Conservation (phyloP, 1,140 invertebrate genomes). For the Dolichoris vasculosae region DNA sequence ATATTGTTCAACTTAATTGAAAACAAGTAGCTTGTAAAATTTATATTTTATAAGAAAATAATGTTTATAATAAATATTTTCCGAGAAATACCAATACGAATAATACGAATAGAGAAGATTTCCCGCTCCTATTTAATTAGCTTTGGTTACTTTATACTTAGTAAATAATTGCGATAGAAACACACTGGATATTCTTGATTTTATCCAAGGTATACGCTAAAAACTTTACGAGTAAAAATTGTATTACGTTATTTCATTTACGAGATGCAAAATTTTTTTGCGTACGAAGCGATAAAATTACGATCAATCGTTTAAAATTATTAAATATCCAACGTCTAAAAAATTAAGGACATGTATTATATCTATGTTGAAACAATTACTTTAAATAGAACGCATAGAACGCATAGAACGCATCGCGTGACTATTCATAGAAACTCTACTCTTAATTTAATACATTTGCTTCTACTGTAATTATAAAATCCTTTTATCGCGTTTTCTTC, state of each 20-base stretch:
- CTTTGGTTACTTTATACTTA: background rate
- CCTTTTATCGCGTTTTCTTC: background rate
- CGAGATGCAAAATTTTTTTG: background rate
- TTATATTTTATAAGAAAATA: background rate
- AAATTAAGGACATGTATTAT: background rate
- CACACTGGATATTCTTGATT: background rate
- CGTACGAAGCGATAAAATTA: background rate
- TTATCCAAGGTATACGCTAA: no score
- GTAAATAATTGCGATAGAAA: background rate
- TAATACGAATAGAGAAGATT: background rate
- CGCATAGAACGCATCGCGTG: background rate
- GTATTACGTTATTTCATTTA: background rate
- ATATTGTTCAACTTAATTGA: background rate
- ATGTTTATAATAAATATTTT: background rate
- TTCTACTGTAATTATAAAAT: constrained; percentile 7
- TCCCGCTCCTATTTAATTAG: background rate
- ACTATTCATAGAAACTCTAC: background rate
- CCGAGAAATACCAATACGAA: background rate
- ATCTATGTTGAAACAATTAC: background rate
- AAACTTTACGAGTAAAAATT: background rate
- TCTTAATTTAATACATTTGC: constrained; percentile 28
- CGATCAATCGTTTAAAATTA: background rate
- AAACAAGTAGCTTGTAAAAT: background rate
- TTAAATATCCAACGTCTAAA: background rate
- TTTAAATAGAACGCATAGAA: background rate